Conservation (phyloP, 2,888 invertebrate species). For the Exephanes ischioxanthus region DNA sequence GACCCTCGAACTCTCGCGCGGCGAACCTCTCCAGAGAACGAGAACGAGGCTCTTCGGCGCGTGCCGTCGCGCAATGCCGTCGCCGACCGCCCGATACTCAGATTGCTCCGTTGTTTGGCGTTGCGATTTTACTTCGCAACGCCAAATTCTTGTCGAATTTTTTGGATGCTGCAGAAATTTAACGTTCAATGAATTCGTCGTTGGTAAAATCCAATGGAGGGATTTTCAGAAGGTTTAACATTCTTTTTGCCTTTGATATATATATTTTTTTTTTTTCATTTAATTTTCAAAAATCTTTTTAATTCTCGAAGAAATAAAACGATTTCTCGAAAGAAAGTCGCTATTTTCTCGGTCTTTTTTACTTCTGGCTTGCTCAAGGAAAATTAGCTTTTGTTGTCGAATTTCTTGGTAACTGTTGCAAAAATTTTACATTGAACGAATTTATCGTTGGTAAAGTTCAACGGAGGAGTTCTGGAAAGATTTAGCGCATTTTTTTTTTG, state of each 20-base stretch:
- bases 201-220: neutral
- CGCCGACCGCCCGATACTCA: neutral
- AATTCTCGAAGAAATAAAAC: too few relatives aligned
- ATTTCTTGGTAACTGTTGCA: too few relatives aligned
- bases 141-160: neutral
- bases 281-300: too few relatives aligned
- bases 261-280: neutral
- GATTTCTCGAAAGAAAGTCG: too few relatives aligned
- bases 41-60: conserved; percentile 71
- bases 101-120: neutral
- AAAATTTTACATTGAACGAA: too few relatives aligned
- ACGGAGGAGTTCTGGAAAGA: too few relatives aligned
- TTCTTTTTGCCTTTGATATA: neutral
- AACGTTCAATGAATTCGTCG: too few relatives aligned
- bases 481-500: neutral
- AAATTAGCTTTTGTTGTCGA: too few relatives aligned
- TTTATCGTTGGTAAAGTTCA: too few relatives aligned
- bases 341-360: too few relatives aligned
- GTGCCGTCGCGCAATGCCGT: conserved; percentile 73
- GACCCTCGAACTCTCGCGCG: conserved; percentile 77
- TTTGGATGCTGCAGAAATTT: neutral
- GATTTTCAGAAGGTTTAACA: neutral
- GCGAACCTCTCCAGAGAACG: conserved; percentile 70
- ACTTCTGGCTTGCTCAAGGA: too few relatives aligned
- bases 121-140: neutral